A percentile compares a stretch with the other conserved stretches of the same genome.
Conservation (phyloP, 1,140 invertebrate species). For the Drosophila watanabei region DNA sequence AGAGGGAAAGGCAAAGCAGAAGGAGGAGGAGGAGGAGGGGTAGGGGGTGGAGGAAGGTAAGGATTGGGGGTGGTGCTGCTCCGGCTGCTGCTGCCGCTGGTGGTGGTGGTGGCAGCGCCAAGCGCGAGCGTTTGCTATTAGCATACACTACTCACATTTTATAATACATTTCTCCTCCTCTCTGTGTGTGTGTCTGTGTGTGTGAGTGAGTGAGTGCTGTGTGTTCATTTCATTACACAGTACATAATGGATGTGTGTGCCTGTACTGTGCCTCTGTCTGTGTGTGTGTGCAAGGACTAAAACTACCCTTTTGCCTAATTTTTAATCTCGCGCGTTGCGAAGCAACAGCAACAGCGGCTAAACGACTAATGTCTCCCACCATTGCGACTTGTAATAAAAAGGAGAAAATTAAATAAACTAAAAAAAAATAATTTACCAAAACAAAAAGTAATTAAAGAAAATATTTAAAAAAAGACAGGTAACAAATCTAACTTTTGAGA, state of each 20-base stretch:
- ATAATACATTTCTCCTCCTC: slow-evolving; percentile 56
- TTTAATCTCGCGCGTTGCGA: slow-evolving; percentile 76
- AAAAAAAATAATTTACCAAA: not conserved
- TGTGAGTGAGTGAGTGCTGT: slow-evolving; percentile 39
- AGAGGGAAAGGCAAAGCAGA: not conserved
- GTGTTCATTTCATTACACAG: slow-evolving; percentile 76
- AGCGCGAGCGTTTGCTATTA: slow-evolving; percentile 70
- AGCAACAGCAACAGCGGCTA: slow-evolving; percentile 40
- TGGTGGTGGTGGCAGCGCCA: slow-evolving; percentile 13
- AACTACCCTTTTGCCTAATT: slow-evolving; percentile 83
- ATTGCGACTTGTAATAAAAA: not conserved
- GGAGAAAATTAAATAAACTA: not conserved
- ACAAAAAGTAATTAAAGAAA: not conserved
- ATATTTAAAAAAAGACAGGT: too few relatives aligned
- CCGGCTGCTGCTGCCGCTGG: not conserved
- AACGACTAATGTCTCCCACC: slow-evolving; percentile 10
- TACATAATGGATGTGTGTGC: slow-evolving; percentile 55
- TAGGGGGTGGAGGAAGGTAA: not conserved
- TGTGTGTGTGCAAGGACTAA: slow-evolving; percentile 45
- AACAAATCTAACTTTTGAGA: too few relatives aligned
- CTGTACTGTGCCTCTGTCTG: slow-evolving; percentile 1
- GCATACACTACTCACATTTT: slow-evolving; percentile 84
- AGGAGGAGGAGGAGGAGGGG: not conserved
- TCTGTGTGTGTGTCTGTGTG: not conserved
- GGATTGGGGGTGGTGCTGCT: slow-evolving; percentile 3